Percentiles rank a stretch among this genome's conserved stretches.
Evolutionary conservation across 2,113 vertebrate species (phyloP).

Genomic region (Probosciger aterrimus): DNA sequence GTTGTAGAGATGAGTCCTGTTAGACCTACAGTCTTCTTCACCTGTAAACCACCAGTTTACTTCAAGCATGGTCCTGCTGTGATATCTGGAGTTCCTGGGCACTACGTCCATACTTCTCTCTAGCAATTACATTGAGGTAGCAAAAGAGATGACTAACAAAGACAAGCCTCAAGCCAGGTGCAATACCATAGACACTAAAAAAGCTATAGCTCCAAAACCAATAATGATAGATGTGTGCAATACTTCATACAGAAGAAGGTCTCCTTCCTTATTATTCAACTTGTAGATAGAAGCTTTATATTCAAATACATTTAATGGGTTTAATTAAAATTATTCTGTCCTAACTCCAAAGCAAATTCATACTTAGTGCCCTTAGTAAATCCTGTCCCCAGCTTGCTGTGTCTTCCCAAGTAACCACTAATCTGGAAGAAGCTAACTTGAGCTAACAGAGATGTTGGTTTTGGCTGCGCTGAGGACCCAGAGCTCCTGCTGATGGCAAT

Average conservation of each 20-base stretch:
- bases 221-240: accelerated
- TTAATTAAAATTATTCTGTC: not conserved
- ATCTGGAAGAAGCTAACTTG: not conserved
- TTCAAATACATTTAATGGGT: not conserved
- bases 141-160: not conserved
- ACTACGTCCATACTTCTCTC: accelerated
- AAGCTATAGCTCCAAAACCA: not conserved
- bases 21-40: not conserved
- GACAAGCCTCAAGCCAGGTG: not conserved
- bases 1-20: not conserved
- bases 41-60: not conserved
- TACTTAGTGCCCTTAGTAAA: not conserved
- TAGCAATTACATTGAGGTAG: not conserved
- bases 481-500: not conserved
- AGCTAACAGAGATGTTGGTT: not conserved
- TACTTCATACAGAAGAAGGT: not conserved
- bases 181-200: not conserved
- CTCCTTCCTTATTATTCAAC: not conserved
- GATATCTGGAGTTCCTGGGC: not conserved
- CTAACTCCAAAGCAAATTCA: not conserved
- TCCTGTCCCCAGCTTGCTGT: not conserved
- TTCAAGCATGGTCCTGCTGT: not conserved
- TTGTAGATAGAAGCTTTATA: not conserved
- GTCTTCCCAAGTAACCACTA: not conserved
- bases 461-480: not conserved